Conservation (phyloP, 2,113 vertebrate species). For the Paramormyrops kingsleyae region DNA sequence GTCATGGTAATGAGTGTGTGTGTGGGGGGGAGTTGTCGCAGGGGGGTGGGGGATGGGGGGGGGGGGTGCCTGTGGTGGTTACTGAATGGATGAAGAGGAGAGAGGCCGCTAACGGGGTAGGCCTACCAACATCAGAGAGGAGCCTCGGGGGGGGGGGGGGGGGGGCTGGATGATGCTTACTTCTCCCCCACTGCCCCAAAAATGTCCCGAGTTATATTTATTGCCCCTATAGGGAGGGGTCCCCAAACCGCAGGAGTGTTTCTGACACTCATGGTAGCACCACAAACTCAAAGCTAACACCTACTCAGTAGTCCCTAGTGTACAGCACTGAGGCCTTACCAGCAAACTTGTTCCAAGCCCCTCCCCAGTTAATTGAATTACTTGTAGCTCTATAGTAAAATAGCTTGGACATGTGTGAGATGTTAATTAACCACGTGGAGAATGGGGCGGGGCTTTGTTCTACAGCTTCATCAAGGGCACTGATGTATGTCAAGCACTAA, state of each 20-base stretch:
- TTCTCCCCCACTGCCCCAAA: background rate
- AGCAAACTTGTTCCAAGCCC: background rate
- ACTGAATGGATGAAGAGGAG: background rate
- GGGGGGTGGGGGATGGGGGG: background rate
- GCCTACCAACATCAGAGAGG: background rate
- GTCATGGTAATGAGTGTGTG: constrained; percentile 24
- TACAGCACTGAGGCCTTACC: background rate
- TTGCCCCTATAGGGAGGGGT: background rate
- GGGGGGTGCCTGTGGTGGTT: background rate
- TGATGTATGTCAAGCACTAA: background rate
- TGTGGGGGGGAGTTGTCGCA: background rate
- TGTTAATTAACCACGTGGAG: background rate
- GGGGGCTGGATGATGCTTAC: background rate
- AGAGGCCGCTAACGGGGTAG: background rate
- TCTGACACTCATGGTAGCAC: background rate
- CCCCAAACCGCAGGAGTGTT: background rate
- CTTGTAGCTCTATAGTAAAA: background rate
- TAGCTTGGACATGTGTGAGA: background rate
- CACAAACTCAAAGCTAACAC: background rate
- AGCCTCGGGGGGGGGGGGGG: background rate
- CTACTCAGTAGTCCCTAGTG: background rate
- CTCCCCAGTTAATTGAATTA: background rate
- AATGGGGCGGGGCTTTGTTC: background rate
- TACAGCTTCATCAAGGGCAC: background rate
- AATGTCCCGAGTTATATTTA: background rate